Evolutionary conservation across 1,140 invertebrate genomes (phyloP).

Genomic region (Helicoverpa zea): DNA sequence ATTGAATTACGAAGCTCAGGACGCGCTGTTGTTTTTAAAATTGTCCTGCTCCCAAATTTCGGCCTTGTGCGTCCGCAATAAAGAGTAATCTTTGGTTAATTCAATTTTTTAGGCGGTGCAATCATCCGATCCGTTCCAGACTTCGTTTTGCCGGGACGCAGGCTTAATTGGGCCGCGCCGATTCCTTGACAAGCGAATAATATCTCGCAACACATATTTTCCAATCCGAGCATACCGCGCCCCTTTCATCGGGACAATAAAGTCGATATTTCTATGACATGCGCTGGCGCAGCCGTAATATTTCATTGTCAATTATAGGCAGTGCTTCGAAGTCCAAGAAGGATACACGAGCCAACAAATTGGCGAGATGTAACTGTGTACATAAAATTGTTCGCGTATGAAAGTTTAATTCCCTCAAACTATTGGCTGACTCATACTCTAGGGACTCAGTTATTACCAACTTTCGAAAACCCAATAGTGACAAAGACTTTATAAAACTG

Average conservation of each 20-base stretch:
- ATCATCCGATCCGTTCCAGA: slow-evolving; percentile 58
- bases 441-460: neutral
- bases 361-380: slow-evolving; percentile 54
- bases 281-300: slow-evolving; percentile 18
- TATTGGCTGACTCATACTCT: slow-evolving; percentile 7
- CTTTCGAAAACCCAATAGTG: slow-evolving; percentile 8
- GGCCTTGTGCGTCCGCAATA: slow-evolving; percentile 27
- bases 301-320: slow-evolving; percentile 47
- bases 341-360: slow-evolving; percentile 60
- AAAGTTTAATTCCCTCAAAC: slow-evolving; percentile 36
- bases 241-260: slow-evolving; percentile 26
- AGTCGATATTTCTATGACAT: slow-evolving; percentile 34
- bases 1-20: slow-evolving; percentile 51
- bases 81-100: slow-evolving; percentile 30
- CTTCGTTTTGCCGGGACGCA: slow-evolving; percentile 56
- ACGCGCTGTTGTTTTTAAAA: slow-evolving; percentile 21
- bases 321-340: slow-evolving; percentile 43
- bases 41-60: slow-evolving; percentile 22
- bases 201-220: slow-evolving; percentile 40
- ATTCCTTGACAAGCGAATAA: slow-evolving; percentile 61
- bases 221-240: slow-evolving; percentile 13
- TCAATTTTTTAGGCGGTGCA: slow-evolving; percentile 44
- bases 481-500: slow-evolving; percentile 1
- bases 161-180: slow-evolving; percentile 60
- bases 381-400: slow-evolving; percentile 48